Percentiles rank a stretch among this genome's conserved stretches.
These are phyloP conservation scores for Eulemur rubriventer DNA, from an alignment of 2,797 vertebrate genomes.

Conservation along the genomic window DNA sequence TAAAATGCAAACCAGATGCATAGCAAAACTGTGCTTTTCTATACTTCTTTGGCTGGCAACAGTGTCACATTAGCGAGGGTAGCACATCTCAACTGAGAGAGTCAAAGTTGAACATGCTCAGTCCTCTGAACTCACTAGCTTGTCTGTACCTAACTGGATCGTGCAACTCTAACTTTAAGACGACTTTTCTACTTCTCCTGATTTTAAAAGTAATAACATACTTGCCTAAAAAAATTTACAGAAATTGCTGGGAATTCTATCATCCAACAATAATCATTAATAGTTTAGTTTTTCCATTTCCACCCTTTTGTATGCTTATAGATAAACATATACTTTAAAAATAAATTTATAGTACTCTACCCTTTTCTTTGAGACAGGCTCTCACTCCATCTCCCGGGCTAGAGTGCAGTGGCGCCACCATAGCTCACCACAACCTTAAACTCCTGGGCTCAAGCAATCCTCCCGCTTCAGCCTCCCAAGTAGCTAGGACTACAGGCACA, in stretches of 20 bases:
- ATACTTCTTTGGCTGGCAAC: background rate
- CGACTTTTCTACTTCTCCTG: background rate
- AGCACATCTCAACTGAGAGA: background rate
- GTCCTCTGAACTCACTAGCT: background rate
- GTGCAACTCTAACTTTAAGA: background rate
- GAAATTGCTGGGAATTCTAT: conserved; percentile 26
- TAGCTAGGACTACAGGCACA: background rate
- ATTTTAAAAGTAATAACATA: background rate
- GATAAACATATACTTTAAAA: conserved; percentile 39
- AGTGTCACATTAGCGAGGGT: background rate
- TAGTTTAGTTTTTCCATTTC: background rate
- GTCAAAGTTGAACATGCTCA: background rate
- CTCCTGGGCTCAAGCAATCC: background rate
- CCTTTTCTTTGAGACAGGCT: background rate
- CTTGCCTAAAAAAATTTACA: background rate
- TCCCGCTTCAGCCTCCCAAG: background rate
- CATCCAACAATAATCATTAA: background rate
- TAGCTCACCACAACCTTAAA: background rate
- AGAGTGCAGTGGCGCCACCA: background rate
- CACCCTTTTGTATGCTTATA: background rate
- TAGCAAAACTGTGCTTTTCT: background rate
- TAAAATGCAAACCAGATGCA: background rate
- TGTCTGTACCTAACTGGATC: background rate
- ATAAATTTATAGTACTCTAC: background rate
- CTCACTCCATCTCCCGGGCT: background rate